Percentiles rank a stretch among this genome's conserved stretches.
These are phyloP conservation scores for Resseliella maxima DNA, from an alignment of 2,888 invertebrate genomes.

Conservation along the genomic window DNA sequence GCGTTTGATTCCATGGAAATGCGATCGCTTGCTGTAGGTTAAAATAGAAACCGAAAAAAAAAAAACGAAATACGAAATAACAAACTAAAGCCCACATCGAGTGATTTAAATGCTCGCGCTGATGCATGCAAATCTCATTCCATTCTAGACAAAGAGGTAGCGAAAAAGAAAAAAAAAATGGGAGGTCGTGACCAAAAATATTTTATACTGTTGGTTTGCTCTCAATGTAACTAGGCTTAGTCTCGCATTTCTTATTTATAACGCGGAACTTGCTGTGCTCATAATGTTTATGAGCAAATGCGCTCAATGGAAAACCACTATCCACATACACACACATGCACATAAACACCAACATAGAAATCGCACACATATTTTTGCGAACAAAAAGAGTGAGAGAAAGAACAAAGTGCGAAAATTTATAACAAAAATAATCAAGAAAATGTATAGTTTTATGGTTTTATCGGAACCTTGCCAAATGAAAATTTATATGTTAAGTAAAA, in stretches of 20 bases:
- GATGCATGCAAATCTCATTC: constrained; percentile 33
- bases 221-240: background rate
- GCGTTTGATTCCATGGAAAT: background rate
- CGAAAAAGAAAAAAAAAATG: background rate
- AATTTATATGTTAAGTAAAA: constrained; percentile 39
- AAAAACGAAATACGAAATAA: background rate
- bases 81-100: background rate
- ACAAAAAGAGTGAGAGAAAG: too few species aligned
- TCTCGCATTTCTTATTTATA: background rate
- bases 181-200: background rate
- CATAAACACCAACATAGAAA: background rate
- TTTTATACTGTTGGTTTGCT: constrained; percentile 16
- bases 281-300: background rate
- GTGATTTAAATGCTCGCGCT: constrained; percentile 25
- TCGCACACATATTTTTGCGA: background rate
- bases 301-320: background rate
- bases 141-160: background rate
- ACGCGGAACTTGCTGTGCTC: background rate
- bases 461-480: constrained; percentile 28
- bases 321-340: background rate
- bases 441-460: constrained; percentile 41
- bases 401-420: constrained; percentile 27
- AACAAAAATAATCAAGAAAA: constrained; percentile 39
- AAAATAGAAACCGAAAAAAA: background rate
- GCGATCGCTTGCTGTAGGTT: background rate